Base-by-base conservation (phyloP, 2,797 vertebrate species). In the Enteromius radiatus region DNA sequence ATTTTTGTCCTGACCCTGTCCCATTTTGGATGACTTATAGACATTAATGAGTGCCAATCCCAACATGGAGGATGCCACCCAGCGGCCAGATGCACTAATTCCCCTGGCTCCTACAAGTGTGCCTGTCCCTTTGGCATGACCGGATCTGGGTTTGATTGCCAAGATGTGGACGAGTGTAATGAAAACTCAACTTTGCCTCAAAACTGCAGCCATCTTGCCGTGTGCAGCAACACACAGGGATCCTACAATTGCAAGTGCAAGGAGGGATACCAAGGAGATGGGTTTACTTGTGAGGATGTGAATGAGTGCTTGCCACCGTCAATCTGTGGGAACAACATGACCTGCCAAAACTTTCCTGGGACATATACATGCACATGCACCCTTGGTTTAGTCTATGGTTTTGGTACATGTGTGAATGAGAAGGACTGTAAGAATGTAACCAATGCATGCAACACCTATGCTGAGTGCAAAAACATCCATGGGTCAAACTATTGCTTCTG, bases 21-120 rank as follows among this genome's bases (percentile, higher is more conserved):
- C 93, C 93, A 90, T 96, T 96, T 95, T 96, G 95, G 94, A 94
- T 95, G 88, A 96, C 93, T 96, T 96, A 93, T 96, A 96, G 96
- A 96, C 95, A 87, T 94, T 91, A 95, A 96, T 95, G 96, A 96
- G 90, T 96, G 96, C 95, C 94, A 94, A 90, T 81, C 86, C 90
- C 91, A 93, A 91, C 94, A 94, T 56, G 94, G 95, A 94, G 92
- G 94, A 90, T 96, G 96, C 89, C 93, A 96, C 85, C 92, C 91
- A 36, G 87, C 82, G 80, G 93, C 95, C 91, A 91, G 80, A 89
- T 96, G 95, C 91, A 89, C 33, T 87, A 96, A 96, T 91, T 88
- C 80, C 0, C 92, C 89, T 41, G 96, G 95, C 84, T 90, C 91
- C 83, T 95, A 92, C 92, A 64, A 75, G 83, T 96, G 96, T 87